phyloP scores from a whole-genome alignment of 2,113 vertebrate genomes.

The Martes martes region DNA sequence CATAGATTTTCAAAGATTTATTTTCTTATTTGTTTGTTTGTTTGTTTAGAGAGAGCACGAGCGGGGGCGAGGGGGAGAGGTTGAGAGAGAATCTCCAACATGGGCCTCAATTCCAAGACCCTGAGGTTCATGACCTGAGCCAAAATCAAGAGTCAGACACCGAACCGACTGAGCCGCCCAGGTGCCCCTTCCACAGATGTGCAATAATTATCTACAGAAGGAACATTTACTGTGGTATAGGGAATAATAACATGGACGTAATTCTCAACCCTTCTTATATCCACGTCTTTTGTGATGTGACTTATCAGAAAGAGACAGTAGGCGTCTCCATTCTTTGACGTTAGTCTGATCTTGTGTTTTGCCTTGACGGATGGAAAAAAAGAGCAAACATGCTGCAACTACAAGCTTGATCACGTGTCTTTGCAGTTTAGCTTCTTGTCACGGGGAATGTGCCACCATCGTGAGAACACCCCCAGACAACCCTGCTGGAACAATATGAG shows the following conservation, averaged over 20 bases:
- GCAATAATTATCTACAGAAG: not conserved
- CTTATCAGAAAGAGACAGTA: not conserved
- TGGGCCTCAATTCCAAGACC: not conserved
- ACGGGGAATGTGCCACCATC: no score
- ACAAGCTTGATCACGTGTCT: not conserved
- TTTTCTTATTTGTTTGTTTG: no score
- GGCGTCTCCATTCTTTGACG: not conserved
- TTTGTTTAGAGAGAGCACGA: not conserved
- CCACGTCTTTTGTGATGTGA: not conserved
- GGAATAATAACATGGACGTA: not conserved
- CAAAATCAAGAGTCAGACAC: not conserved
- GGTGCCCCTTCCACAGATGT: not conserved
- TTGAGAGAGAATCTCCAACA: not conserved
- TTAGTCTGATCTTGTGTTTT: not conserved
- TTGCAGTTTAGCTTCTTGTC: not conserved
- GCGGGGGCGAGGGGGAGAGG: not conserved
- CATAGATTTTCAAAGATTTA: not conserved
- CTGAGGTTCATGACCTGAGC: not conserved
- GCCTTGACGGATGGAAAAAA: not conserved
- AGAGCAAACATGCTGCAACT: not conserved
- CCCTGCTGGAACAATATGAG: not conserved
- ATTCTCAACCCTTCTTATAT: not conserved
- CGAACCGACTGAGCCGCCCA: not conserved
- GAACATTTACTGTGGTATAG: not conserved
- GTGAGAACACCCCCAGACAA: no score